Evolutionary conservation across 2,888 invertebrate species (phyloP).

Genomic region (Gonocerus acuteangulatus): DNA sequence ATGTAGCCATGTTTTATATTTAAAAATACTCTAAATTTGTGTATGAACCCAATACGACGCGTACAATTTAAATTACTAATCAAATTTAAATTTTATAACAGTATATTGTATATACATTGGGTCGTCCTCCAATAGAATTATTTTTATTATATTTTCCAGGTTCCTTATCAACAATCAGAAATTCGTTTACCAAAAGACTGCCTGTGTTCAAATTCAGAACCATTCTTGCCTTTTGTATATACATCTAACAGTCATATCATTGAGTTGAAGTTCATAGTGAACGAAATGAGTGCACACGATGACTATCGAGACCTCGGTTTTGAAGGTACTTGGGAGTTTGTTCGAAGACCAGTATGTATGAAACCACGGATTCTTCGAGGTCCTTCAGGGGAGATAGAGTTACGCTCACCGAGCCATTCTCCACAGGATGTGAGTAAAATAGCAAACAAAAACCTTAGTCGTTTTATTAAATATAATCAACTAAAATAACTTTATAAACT

Average conservation of each 20-base stretch:
- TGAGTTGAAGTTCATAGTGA: slow-evolving; percentile 72
- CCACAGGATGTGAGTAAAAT: slow-evolving; percentile 49
- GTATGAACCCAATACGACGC: no score
- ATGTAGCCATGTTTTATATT: no score
- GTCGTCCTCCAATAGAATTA: no score
- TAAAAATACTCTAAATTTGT: no score
- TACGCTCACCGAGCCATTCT: slow-evolving; percentile 49
- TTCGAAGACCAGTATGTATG: slow-evolving; percentile 62
- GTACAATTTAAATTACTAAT: no score
- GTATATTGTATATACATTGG: no score
- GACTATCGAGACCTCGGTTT: slow-evolving; percentile 79
- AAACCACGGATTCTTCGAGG: slow-evolving; percentile 63
- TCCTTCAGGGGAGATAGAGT: slow-evolving; percentile 66
- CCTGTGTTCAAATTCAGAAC: slow-evolving; percentile 57
- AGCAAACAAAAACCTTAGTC: not conserved
- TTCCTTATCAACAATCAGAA: slow-evolving; percentile 35
- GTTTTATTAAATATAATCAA: no score
- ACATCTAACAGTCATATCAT: slow-evolving; percentile 67
- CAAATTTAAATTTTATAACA: no score
- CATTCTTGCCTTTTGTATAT: slow-evolving; percentile 61
- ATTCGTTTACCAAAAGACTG: slow-evolving; percentile 58
- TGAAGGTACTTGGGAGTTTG: slow-evolving; percentile 75
- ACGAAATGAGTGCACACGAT: slow-evolving; percentile 75
- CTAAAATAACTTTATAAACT: no score
- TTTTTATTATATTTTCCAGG: no score